Conservation (phyloP, 2,888 invertebrate genomes). For the Cyaniris semiargus region DNA sequence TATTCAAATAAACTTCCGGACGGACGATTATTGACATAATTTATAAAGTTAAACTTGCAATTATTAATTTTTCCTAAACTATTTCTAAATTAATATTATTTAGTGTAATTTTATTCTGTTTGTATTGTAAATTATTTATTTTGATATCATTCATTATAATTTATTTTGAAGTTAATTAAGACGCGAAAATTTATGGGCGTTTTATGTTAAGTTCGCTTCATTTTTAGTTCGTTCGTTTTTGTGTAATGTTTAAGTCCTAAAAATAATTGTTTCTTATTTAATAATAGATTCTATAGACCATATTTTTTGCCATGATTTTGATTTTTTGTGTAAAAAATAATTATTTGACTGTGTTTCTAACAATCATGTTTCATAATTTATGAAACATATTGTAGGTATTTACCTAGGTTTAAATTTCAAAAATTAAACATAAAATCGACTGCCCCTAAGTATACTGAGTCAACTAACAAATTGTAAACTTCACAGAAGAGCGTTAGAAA, state of each 20-base stretch:
- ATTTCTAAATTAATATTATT: constrained; percentile 21
- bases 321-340: not conserved
- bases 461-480: too few species aligned
- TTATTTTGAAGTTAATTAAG: constrained; percentile 32
- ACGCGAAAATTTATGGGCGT: constrained; percentile 26
- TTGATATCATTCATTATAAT: constrained; percentile 27
- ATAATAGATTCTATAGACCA: not conserved
- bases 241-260: not conserved
- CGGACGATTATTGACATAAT: constrained; percentile 2
- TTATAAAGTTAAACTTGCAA: not conserved
- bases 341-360: not conserved
- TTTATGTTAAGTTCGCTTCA: constrained; percentile 19
- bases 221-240: constrained; percentile 19
- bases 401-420: not conserved
- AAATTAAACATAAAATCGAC: too few species aligned
- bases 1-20: constrained; percentile 12
- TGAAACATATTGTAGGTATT: too few species aligned
- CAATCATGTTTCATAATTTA: not conserved
- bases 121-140: constrained; percentile 24
- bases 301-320: not conserved
- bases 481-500: too few species aligned
- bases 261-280: not conserved
- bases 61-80: constrained; percentile 3
- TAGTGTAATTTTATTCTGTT: constrained; percentile 28
- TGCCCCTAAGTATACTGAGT: too few species aligned